Conservation (phyloP, 2,797 vertebrate species). For the Cygnus olor region DNA sequence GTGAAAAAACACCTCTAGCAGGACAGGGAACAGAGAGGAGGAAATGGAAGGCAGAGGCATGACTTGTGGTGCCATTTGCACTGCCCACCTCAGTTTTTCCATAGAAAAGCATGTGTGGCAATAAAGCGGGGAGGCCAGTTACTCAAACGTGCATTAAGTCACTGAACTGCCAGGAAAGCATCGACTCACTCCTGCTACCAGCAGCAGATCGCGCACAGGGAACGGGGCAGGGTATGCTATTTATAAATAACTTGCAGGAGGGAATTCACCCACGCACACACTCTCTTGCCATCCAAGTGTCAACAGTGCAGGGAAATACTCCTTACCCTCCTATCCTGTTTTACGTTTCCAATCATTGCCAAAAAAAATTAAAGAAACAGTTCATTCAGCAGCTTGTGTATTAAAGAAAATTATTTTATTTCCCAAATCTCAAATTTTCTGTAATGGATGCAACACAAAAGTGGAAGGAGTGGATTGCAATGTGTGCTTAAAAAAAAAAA, state of each 20-base stretch:
- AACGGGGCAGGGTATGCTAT: conserved; percentile 3
- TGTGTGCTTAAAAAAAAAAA: not conserved
- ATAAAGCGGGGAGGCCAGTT: conserved; percentile 28
- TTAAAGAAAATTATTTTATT: not conserved
- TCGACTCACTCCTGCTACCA: not conserved
- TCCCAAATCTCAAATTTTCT: conserved; percentile 7
- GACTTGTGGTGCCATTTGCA: conserved; percentile 17
- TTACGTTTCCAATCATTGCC: not conserved
- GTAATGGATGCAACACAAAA: not conserved
- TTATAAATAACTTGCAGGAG: conserved; percentile 36
- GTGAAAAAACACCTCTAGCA: not conserved
- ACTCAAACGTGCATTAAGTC: conserved; percentile 34
- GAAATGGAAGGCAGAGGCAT: conserved; percentile 51
- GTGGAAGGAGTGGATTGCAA: not conserved
- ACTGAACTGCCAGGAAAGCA: conserved; percentile 47
- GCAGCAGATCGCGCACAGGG: not conserved
- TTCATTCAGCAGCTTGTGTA: not conserved
- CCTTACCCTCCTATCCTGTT: not conserved
- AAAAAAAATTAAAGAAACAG: not conserved
- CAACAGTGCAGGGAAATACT: not conserved
- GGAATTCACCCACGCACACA: not conserved
- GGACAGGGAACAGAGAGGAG: not conserved
- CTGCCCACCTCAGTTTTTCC: conserved; percentile 56
- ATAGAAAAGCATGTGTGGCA: conserved; percentile 6
- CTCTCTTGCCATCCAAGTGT: not conserved